Base-by-base conservation (phyloP, 2,888 invertebrate species). In the Julus scanicus region DNA sequence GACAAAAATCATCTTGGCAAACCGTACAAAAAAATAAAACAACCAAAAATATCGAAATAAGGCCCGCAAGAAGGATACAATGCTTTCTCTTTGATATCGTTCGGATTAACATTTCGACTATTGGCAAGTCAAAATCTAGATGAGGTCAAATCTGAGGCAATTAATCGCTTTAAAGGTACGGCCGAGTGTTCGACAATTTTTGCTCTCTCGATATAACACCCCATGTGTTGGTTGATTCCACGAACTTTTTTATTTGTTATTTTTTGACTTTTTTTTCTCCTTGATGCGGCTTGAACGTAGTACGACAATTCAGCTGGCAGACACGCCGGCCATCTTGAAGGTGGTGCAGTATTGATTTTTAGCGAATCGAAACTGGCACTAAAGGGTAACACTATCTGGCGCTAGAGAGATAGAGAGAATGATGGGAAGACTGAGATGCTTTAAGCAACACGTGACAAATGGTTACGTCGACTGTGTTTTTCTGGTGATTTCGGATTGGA, bases 401-500 rank as follows among this genome's bases (percentile, higher is more conserved):
- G 49, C 85, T 85, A 85, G 85, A 49, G 85, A 85, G 48, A 85
- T 85, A 44, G 85, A 49, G 85, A 85, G 48, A 85, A 85, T 85
- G 85, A 85, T 49, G 85, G 85, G 85, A 85, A 85, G 85, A 85
- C 85, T 85, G 85, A 85, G 85, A 85, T 85, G 85, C 49, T 85
- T 85, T 85, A 85, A 85, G 85, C 85, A 85, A 85, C 85, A 85
- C 85, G 85, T 85, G 85, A 85, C 85, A 49, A 85, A 85, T 85
- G 85, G 44, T 85, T 85, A 85, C 85, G 49, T 48, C 85, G 80
- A 80, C 80, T 80, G 80, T 29, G 80, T 80, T 80, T 80, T 80
- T 37, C 80, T 80, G 80, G 80, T 80, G 80, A 80, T 80, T 80
- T 80, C 80, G 29, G 80, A 80, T 80, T 80, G 80, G 80, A 80